Evolutionary conservation across 2,797 vertebrate species (phyloP).

Genomic region (Masticophis lateralis): DNA sequence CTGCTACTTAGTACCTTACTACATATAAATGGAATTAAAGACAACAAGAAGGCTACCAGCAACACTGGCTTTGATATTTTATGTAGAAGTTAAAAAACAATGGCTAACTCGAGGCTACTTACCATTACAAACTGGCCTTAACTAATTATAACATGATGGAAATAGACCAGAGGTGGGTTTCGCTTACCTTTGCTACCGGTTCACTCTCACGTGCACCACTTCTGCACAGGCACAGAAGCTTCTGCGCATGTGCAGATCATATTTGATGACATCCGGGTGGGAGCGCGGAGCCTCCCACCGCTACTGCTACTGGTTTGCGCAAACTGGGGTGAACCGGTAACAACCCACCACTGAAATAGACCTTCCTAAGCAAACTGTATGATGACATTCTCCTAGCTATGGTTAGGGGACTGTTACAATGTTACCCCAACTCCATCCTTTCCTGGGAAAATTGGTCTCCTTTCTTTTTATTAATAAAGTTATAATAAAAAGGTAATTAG

Average conservation of each 20-base stretch:
- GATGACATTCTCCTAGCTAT: background rate
- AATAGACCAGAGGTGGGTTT: background rate
- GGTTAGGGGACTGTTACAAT: background rate
- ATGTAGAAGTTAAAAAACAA: background rate
- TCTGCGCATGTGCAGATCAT: no score
- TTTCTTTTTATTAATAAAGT: background rate
- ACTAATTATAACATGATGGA: background rate
- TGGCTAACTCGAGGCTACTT: background rate
- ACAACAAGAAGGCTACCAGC: constrained; percentile 10
- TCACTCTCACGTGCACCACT: no score
- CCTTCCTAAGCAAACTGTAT: background rate
- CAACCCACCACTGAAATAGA: no score
- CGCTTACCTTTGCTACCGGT: no score
- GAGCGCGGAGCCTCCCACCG: no score
- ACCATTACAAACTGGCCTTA: background rate
- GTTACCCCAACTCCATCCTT: background rate
- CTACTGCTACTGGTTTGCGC: no score
- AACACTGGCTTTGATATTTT: constrained; percentile 6
- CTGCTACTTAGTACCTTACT: constrained; percentile 56
- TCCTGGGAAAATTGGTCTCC: background rate
- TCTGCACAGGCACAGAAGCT: no score
- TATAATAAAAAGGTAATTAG: background rate
- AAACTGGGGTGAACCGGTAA: no score
- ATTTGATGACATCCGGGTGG: no score
- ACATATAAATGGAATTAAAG: constrained; percentile 44